Conservation (phyloP, 1,140 invertebrate species). For the Tachypleus tridentatus region DNA sequence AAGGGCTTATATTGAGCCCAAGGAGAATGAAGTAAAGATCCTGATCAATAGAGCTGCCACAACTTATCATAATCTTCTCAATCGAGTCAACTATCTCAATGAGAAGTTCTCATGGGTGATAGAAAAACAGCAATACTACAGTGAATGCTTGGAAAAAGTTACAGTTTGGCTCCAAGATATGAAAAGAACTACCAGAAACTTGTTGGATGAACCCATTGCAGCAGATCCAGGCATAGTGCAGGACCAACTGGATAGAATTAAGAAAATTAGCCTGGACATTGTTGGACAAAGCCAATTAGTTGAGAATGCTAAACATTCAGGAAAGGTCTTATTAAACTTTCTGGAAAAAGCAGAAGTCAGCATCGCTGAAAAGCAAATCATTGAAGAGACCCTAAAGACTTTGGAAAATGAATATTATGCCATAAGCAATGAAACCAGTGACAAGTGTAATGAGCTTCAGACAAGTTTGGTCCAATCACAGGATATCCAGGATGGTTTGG, state of each 20-base stretch:
- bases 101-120: slow-evolving; percentile 62
- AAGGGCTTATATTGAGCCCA: slow-evolving; percentile 56
- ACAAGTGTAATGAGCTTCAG: slow-evolving; percentile 71
- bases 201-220: slow-evolving; percentile 65
- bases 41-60: slow-evolving; percentile 45
- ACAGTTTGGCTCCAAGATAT: slow-evolving; percentile 66
- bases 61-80: slow-evolving; percentile 56
- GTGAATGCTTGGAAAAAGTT: slow-evolving; percentile 70
- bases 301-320: slow-evolving; percentile 59
- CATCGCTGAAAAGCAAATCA: slow-evolving; percentile 54
- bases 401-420: slow-evolving; percentile 63
- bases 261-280: slow-evolving; percentile 72
- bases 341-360: slow-evolving; percentile 48
- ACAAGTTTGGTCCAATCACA: slow-evolving; percentile 81
- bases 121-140: slow-evolving; percentile 66
- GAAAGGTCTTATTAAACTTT: slow-evolving; percentile 55
- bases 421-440: slow-evolving; percentile 54
- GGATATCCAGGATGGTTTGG: slow-evolving; percentile 80
- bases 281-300: slow-evolving; percentile 68
- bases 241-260: slow-evolving; percentile 70
- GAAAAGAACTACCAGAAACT: slow-evolving; percentile 57
- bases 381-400: slow-evolving; percentile 63
- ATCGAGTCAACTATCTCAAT: slow-evolving; percentile 66
- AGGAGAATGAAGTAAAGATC: slow-evolving; percentile 53
- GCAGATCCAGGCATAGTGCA: slow-evolving; percentile 76